Evolutionary conservation across 2,888 invertebrate species (phyloP).

Genomic region (Smittia sp.): DNA sequence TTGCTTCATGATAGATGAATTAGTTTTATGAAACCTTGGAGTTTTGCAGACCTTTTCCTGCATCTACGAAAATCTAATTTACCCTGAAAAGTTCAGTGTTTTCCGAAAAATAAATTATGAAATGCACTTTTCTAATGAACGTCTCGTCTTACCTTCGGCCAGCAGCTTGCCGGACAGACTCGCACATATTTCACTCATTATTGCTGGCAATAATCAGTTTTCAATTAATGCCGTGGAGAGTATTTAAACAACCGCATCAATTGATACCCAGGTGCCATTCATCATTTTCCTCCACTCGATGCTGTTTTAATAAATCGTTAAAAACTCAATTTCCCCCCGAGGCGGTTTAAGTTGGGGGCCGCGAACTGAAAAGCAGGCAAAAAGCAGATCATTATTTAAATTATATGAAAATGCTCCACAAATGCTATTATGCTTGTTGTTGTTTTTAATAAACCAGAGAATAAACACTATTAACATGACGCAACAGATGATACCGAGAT

Average conservation of each 20-base stretch:
- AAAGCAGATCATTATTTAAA: neutral
- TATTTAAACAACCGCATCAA: neutral
- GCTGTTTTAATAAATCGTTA: neutral
- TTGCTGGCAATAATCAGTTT: no score
- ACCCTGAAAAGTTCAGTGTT: no score
- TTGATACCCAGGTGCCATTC: neutral
- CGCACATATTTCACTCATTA: no score
- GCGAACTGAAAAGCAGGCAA: neutral
- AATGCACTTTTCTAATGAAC: no score
- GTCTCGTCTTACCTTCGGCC: no score
- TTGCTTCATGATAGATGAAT: slow-evolving; percentile 1
- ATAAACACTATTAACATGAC: slow-evolving; percentile 5
- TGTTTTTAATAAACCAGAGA: neutral
- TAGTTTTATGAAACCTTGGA: neutral
- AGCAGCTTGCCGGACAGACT: no score
- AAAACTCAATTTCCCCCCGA: neutral
- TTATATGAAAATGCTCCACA: neutral
- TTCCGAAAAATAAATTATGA: no score
- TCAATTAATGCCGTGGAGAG: neutral
- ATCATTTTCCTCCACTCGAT: neutral
- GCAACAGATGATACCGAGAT: neutral
- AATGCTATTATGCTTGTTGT: slow-evolving; percentile 5
- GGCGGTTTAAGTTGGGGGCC: neutral
- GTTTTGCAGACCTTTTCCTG: neutral
- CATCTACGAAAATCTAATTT: no score